Percentiles rank a stretch among this genome's conserved stretches.
Evolutionary conservation across 2,113 vertebrate species (phyloP).

Genomic region (Condylura cristata): DNA sequence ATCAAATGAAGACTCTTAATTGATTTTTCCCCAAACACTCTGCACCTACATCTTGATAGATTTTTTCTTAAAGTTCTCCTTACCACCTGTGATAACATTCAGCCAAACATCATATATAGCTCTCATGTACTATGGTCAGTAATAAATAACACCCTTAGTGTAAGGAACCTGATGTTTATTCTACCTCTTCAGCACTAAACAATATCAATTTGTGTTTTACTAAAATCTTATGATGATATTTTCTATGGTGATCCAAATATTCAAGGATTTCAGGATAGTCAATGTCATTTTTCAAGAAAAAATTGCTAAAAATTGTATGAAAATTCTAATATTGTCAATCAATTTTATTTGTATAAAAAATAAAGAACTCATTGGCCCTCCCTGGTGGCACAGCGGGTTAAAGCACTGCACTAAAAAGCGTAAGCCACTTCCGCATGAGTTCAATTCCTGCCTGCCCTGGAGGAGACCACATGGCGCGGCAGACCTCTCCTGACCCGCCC

Average conservation of each 20-base stretch:
- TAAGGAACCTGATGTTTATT: not conserved
- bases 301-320: no score
- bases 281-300: no score
- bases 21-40: not conserved
- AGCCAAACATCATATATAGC: not conserved
- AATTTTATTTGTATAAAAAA: no score
- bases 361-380: no score
- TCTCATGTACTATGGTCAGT: not conserved
- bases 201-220: not conserved
- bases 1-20: not conserved
- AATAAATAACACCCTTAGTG: not conserved
- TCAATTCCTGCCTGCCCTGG: no score
- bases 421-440: no score
- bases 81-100: not conserved
- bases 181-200: not conserved
- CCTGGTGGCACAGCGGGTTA: no score
- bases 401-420: no score
- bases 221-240: not conserved
- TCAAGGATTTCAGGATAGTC: no score
- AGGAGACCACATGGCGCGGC: no score
- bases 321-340: no score
- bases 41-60: not conserved
- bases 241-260: not conserved
- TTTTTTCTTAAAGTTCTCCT: not conserved
- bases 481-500: no score